Evolutionary conservation across 2,888 invertebrate species (phyloP), one percentile per base, ranked within the genome.

Genomic region (Arge pagana): DNA sequence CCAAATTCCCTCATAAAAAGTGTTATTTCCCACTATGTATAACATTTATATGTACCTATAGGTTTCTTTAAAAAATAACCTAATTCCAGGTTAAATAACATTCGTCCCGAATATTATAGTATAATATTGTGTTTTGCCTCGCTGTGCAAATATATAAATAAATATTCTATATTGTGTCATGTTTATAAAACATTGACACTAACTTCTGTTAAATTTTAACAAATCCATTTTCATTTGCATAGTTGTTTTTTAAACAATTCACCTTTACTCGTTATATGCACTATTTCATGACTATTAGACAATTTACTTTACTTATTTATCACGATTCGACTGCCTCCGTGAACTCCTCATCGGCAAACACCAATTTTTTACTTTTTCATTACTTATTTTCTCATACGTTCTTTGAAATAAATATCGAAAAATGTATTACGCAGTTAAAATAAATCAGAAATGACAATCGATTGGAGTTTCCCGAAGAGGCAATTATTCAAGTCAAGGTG

Each of bases 121-220:
- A 66, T 61, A 57, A 63, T 50, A 55, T 61, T 59, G 64, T 61
- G 59, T 64, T 65, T 66, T 65, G 65, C 64, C 61, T 66, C 63
- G 62, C 63, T 66, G 66, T 69, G 68, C 71, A 69, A 69, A 72
- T 57, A 57, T 50, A 56, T 67, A 72, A 70, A 71, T 71, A 72
- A 70, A 73, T 73, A 72, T 68, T 66, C 67, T 72, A 73, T 67
- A 65, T 62, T 70, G 61, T 65, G 70, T 70, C 72, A 74, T 76
- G 72, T 75, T 75, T 74, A 74, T 74, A 72, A 76, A 74, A 75
- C 75, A 76, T 62, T 71, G 74, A 74, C 71, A 63, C 65, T 63
- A 65, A 65, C 69, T 70, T 71, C 72, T 72, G 74, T 74, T 76
- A 73, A 74, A 74, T 74, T 76, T 76, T 74, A 76, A 76, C 73